These are phyloP conservation scores for Odontamblyopus rebecca DNA, from an alignment of 2,797 vertebrate species.

Conservation along the genomic window DNA sequence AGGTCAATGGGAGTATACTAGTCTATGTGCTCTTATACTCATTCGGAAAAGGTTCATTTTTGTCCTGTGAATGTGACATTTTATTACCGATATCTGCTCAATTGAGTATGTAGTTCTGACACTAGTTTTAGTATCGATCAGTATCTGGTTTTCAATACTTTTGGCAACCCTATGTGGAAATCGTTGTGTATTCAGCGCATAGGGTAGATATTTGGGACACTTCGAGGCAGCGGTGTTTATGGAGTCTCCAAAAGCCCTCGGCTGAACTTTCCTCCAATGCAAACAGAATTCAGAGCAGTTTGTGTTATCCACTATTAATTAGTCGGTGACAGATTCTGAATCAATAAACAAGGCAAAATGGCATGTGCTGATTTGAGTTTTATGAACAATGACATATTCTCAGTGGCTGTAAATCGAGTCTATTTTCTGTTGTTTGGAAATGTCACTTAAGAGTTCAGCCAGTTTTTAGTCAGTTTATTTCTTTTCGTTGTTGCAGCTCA, in stretches of 20 bases:
- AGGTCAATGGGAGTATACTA: no score
- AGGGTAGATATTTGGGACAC: constrained; percentile 38
- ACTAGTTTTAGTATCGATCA: no score
- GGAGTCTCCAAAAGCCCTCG: constrained; percentile 38
- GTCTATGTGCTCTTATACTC: no score
- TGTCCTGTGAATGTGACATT: no score
- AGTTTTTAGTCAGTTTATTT: background rate
- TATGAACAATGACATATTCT: background rate
- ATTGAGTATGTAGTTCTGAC: no score
- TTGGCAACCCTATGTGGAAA: background rate
- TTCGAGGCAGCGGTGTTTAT: constrained; percentile 47
- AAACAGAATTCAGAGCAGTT: constrained; percentile 12
- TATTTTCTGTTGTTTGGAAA: constrained; percentile 3
- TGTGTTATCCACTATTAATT: constrained; percentile 11
- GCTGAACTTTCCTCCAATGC: constrained; percentile 31
- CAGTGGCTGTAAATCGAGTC: background rate
- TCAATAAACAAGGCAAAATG: background rate
- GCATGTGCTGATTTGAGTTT: background rate
- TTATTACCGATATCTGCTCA: no score
- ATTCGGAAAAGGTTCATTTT: no score
- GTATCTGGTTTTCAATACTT: no score
- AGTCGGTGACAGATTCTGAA: background rate
- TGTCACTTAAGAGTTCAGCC: background rate
- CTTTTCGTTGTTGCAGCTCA: background rate
- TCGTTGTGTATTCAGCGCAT: background rate